Percentiles rank a stretch among this genome's conserved stretches.
Conservation (phyloP, 2,113 vertebrate species). For the Cardinalis cardinalis region DNA sequence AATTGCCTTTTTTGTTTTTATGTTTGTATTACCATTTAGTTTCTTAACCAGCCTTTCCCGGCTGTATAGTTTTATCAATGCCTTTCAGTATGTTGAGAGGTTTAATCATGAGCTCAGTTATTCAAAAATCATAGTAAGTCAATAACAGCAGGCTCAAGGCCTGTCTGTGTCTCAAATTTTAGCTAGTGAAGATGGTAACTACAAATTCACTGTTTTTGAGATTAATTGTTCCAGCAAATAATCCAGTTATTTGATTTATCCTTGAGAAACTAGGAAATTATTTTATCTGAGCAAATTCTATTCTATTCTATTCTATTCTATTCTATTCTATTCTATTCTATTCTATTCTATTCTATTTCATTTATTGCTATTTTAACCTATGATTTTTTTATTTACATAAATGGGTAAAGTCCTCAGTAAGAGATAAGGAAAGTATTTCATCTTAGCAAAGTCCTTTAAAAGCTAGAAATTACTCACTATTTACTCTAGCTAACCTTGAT, state of each 20-base stretch:
- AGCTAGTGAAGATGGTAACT: not conserved
- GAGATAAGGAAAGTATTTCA: not conserved
- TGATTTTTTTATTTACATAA: not conserved
- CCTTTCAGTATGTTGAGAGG: not conserved
- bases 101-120: not conserved
- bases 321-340: not conserved
- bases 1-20: not conserved
- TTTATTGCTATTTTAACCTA: not conserved
- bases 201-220: not conserved
- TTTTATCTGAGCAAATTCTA: not conserved
- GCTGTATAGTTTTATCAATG: not conserved
- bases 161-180: not conserved
- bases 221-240: not conserved
- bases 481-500: not conserved
- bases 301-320: not conserved
- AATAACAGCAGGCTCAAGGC: not conserved
- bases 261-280: not conserved
- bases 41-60: not conserved
- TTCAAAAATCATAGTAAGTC: not conserved
- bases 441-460: not conserved
- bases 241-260: not conserved
- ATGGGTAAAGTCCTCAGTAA: not conserved
- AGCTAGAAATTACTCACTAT: not conserved
- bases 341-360: not conserved
- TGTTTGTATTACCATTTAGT: not conserved